phyloP scores from a whole-genome alignment of 1,140 invertebrate species.

The Drosophila mojavensis region DNA sequence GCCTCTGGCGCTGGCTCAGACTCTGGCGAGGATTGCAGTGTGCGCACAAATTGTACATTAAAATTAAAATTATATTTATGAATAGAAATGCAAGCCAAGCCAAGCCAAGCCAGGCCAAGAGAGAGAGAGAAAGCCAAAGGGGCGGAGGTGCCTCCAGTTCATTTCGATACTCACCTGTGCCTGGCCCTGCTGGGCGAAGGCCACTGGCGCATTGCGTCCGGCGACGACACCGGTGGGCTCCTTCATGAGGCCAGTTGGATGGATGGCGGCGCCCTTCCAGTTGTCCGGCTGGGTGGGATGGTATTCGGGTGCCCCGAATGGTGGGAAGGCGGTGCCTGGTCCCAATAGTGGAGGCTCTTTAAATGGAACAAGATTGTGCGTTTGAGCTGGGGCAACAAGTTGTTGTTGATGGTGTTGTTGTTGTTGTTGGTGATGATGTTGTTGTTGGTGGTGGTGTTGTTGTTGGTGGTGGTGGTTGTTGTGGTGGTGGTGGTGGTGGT shows the following conservation, averaged over 20 bases:
- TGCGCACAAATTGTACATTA: conserved; percentile 43
- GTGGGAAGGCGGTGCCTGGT: conserved; percentile 80
- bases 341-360: conserved; percentile 84
- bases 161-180: conserved; percentile 71
- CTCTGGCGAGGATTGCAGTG: conserved; percentile 21
- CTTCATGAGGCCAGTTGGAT: conserved; percentile 83
- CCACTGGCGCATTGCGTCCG: conserved; percentile 81
- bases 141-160: too few relatives aligned
- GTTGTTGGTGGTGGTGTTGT: conserved; percentile 47
- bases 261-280: conserved; percentile 82
- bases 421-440: conserved; percentile 51
- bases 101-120: background rate
- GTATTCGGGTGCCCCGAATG: conserved; percentile 82
- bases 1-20: background rate
- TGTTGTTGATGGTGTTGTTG: conserved; percentile 69
- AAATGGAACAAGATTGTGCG: conserved; percentile 84
- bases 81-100: conserved; percentile 17
- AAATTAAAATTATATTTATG: conserved; percentile 51
- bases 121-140: conserved; percentile 1
- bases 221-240: conserved; percentile 78
- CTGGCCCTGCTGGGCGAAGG: conserved; percentile 81
- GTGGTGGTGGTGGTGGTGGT: conserved; percentile 46
- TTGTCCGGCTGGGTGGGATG: conserved; percentile 83
- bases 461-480: conserved; percentile 42
- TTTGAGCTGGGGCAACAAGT: conserved; percentile 76